phyloP scores from a whole-genome alignment of 2,113 vertebrate species.

The Pipra filicauda region DNA sequence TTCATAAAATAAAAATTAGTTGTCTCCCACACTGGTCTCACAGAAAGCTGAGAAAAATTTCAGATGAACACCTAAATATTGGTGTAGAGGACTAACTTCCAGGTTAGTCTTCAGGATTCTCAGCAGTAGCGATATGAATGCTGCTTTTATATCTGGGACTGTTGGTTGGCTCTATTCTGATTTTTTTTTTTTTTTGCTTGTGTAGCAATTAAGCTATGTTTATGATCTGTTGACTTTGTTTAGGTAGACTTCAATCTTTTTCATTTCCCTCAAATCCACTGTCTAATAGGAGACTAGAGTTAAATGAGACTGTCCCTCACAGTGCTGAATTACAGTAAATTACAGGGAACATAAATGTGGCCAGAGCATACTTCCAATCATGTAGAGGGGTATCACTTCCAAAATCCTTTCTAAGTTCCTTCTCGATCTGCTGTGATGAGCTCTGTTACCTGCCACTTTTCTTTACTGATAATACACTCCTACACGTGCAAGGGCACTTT shows the following conservation, averaged over 20 bases:
- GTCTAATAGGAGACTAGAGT: background rate
- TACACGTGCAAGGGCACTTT: background rate
- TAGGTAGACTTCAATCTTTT: background rate
- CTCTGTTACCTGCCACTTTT: background rate
- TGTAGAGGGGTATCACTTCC: fast-evolving
- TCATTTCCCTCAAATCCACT: background rate
- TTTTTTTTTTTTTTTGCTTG: background rate
- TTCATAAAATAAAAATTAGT: background rate
- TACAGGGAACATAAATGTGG: background rate
- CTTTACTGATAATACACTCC: background rate
- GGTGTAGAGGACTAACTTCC: background rate
- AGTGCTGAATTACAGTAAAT: background rate
- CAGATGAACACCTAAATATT: background rate
- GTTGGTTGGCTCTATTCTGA: background rate
- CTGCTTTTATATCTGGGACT: background rate
- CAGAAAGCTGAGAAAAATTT: background rate
- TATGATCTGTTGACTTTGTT: background rate
- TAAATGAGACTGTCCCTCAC: background rate
- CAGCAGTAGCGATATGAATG: background rate
- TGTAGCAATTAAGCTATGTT: background rate
- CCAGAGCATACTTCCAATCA: background rate
- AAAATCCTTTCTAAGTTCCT: background rate
- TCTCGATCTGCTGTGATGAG: background rate
- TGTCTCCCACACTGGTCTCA: background rate
- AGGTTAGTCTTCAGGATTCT: background rate